Evolutionary conservation across 2,888 invertebrate genomes (phyloP).

Genomic region (Lycocerus yunnanus): DNA sequence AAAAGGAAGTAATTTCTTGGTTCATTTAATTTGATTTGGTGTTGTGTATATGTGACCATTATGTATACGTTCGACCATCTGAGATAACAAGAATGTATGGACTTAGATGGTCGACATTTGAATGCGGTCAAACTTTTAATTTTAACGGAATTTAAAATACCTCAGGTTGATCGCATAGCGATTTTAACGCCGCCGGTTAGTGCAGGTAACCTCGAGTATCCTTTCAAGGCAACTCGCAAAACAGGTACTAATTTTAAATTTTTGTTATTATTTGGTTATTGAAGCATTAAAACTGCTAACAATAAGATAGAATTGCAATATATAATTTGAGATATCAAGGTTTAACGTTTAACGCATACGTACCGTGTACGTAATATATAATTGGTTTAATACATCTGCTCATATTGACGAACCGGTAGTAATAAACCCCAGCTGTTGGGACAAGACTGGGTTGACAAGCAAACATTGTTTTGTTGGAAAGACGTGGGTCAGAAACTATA

Average conservation of each 20-base stretch:
- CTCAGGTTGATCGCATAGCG: neutral
- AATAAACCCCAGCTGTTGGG: conserved; percentile 9
- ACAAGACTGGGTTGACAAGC: conserved; percentile 1
- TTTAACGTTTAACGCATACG: no score
- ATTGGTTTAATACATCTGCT: neutral
- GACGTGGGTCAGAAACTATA: conserved; percentile 11
- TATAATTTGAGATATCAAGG: neutral
- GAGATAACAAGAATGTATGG: neutral
- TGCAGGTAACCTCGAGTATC: neutral
- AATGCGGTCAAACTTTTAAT: neutral
- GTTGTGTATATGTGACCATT: neutral
- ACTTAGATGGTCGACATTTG: neutral
- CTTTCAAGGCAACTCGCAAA: neutral
- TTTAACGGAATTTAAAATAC: neutral
- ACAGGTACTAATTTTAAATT: neutral
- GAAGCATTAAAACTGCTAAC: neutral
- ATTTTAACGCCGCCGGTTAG: neutral
- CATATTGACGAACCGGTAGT: conserved; percentile 2
- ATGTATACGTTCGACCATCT: neutral
- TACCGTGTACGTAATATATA: neutral
- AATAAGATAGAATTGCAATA: neutral
- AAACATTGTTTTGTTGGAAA: conserved; percentile 12
- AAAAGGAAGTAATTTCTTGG: conserved; percentile 3
- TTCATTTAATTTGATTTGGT: neutral
- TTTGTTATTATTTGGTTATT: neutral